A percentile compares a stretch with the other conserved stretches of the same genome.
Conservation (phyloP, 35 echinoderm and acorn worm genomes). For the Lytechinus pictus region DNA sequence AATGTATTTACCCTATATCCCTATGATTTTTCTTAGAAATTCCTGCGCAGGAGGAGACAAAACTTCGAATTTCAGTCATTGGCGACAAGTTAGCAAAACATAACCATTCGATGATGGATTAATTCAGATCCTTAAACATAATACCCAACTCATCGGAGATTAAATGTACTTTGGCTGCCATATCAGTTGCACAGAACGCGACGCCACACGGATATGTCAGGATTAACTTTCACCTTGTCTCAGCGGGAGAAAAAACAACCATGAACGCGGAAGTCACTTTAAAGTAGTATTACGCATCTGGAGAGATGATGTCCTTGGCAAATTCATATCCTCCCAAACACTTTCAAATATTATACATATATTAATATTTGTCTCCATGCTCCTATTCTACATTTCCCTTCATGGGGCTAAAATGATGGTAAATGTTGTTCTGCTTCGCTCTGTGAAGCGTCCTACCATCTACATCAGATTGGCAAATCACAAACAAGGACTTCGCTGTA, state of each 20-base stretch:
- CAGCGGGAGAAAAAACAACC: not conserved
- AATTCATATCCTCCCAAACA: too few relatives aligned
- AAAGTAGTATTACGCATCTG: not conserved
- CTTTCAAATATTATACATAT: not conserved
- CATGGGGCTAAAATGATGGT: not conserved
- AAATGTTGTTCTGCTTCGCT: not conserved
- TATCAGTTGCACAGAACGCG: not conserved
- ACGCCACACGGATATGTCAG: not conserved
- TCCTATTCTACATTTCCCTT: not conserved
- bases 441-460: too few relatives aligned
- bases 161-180: conserved; percentile 11
- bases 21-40: too few relatives aligned
- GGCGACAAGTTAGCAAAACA: not conserved
- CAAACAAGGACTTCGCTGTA: too few relatives aligned
- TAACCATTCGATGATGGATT: conserved; percentile 1
- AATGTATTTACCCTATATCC: too few relatives aligned
- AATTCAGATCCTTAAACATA: not conserved
- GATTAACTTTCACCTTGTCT: not conserved
- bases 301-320: not conserved
- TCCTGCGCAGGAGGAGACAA: not conserved
- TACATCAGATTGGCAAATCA: too few relatives aligned
- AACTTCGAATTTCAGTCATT: not conserved
- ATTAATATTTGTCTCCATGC: not conserved
- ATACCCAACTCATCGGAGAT: not conserved
- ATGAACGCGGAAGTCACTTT: not conserved